Evolutionary conservation across 2,113 vertebrate genomes (phyloP).

Genomic region (Indicator maculatus): DNA sequence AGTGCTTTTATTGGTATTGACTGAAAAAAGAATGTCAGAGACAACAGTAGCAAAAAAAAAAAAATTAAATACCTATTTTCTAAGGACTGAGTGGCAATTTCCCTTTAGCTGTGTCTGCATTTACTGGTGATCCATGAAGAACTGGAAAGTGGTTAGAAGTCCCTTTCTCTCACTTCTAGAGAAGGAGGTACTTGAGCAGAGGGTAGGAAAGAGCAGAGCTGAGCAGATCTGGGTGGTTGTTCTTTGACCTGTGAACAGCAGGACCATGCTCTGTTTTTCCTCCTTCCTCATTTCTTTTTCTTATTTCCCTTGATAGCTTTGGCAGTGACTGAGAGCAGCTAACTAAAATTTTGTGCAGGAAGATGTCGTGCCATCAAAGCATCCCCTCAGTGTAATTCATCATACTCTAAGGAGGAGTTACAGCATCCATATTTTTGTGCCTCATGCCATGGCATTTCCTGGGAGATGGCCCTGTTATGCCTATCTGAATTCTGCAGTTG

Average conservation of each 20-base stretch:
- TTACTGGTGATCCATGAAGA: background rate
- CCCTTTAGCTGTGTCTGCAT: background rate
- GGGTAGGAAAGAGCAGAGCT: background rate
- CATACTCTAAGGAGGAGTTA: accelerated
- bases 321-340: background rate
- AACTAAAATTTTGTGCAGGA: background rate
- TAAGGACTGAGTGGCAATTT: background rate
- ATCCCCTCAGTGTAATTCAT: background rate
- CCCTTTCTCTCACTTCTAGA: background rate
- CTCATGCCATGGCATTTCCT: background rate
- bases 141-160: background rate
- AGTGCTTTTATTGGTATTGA: background rate
- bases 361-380: background rate
- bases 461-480: background rate
- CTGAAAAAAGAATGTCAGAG: background rate
- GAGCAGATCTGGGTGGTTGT: background rate
- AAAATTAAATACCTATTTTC: background rate
- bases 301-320: background rate
- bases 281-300: background rate
- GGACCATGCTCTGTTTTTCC: background rate
- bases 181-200: background rate
- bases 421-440: background rate
- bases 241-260: background rate
- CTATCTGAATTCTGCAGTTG: background rate
- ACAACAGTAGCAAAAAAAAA: background rate